Evolutionary conservation across 1,140 invertebrate species (phyloP).

Genomic region (Prorops nasuta): DNA sequence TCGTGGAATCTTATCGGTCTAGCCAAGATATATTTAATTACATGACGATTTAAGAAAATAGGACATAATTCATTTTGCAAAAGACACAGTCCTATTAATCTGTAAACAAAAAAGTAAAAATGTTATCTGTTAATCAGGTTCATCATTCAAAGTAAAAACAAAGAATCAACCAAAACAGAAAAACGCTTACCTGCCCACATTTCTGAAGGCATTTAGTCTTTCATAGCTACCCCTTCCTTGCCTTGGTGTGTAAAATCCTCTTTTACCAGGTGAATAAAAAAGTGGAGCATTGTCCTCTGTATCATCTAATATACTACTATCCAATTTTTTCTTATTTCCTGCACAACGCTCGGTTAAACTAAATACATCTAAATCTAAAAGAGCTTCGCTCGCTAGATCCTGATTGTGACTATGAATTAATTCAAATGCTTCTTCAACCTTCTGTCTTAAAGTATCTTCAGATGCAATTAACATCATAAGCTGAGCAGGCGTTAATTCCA

Average conservation of each 20-base stretch:
- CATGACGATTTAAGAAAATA: conserved; percentile 95
- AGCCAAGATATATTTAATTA: conserved; percentile 92
- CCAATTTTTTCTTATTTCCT: conserved; percentile 60
- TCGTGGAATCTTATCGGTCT: conserved; percentile 95
- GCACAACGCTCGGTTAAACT: conserved; percentile 71
- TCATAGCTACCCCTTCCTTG: conserved; percentile 89
- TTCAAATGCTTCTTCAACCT: conserved; percentile 93
- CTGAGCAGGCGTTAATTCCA: conserved; percentile 92
- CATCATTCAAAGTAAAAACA: neutral
- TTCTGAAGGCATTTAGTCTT: conserved; percentile 95
- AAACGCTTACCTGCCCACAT: conserved; percentile 89
- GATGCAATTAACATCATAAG: conserved; percentile 88
- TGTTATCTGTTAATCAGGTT: too few species aligned
- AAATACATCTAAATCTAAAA: conserved; percentile 80
- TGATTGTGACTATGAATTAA: conserved; percentile 70
- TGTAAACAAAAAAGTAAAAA: conserved; percentile 46
- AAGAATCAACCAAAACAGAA: neutral
- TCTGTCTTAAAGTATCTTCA: conserved; percentile 86
- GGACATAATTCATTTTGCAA: conserved; percentile 98
- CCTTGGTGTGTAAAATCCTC: conserved; percentile 93
- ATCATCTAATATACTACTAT: conserved; percentile 63
- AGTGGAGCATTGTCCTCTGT: conserved; percentile 87
- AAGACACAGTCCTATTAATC: conserved; percentile 93
- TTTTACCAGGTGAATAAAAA: conserved; percentile 96
- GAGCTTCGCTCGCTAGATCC: conserved; percentile 64